Percentiles rank a stretch among this genome's conserved stretches.
These are phyloP conservation scores for Bolinopsis microptera DNA, from an alignment of 37 sponge, comb jelly and placozoan genomes.

Conservation along the genomic window DNA sequence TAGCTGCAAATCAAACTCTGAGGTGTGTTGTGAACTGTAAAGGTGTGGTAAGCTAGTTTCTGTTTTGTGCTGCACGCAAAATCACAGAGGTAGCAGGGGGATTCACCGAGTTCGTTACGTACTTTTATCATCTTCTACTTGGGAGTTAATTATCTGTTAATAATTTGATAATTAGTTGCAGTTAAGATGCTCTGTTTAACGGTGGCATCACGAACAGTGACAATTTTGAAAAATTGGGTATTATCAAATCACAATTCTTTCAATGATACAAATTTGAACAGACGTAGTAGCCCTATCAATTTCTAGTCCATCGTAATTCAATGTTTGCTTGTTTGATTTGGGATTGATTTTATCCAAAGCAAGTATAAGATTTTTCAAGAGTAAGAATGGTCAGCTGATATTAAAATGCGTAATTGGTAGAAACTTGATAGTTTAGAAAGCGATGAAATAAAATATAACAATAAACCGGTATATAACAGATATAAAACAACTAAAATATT, in stretches of 20 bases:
- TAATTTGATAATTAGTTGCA: too few relatives aligned
- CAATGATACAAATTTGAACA: too few relatives aligned
- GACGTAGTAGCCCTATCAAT: too few relatives aligned
- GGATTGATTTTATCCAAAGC: too few relatives aligned
- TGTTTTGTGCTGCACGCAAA: conserved; percentile 45
- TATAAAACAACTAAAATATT: background rate
- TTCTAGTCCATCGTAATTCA: too few relatives aligned
- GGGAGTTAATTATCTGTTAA: background rate
- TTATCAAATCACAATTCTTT: too few relatives aligned
- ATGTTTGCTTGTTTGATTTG: too few relatives aligned
- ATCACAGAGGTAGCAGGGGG: conserved; percentile 45
- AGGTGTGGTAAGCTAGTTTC: conserved; percentile 38
- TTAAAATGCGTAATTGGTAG: background rate
- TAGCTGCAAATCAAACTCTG: conserved; percentile 19
- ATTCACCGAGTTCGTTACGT: conserved; percentile 24
- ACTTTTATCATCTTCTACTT: conserved; percentile 26
- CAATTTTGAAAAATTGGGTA: too few relatives aligned
- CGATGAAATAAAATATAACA: background rate
- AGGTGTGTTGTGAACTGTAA: conserved; percentile 29
- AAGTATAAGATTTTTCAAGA: too few relatives aligned
- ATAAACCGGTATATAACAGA: background rate
- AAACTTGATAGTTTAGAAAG: background rate
- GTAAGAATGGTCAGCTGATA: too few relatives aligned
- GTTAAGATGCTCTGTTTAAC: too few relatives aligned
- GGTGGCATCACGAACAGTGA: too few relatives aligned